Base-by-base conservation (phyloP, 2,888 invertebrate species). In the Caenorhabditis sp. region DNA sequence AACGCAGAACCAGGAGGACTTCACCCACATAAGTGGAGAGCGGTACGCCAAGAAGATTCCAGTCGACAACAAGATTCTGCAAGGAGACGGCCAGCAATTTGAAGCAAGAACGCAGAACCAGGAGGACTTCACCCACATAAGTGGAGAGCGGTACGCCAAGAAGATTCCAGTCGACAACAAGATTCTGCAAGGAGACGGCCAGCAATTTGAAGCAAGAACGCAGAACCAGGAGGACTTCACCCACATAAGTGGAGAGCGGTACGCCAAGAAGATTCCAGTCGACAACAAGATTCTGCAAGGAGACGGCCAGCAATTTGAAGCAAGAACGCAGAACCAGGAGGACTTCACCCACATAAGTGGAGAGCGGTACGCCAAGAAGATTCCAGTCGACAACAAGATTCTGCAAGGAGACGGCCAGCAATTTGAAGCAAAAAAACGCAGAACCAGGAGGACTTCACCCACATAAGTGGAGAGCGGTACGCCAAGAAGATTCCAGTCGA, bases 181-280 rank as follows among this genome's bases (percentile, higher is more conserved):
- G 17, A 43, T 43, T 17, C 20, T 43, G 15, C 43, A 43, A 43
- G 9, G 30, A 5, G 30, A 39, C 15, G 46, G 46, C 15, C 55
- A 59, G 45, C 45, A 63, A 27, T 52, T 63, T 22, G 45, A 53
- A 22, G 45, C 56, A 0, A 66, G n/a, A 22, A 66, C 66, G 6
- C 55, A 56, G 56, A 66, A 48, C 13, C 66, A 66, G 17, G 56
- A 66, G 22, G 66, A 66, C 56, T 66, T 66, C 56, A 66, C 66
- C 3, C 20, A 43, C 35, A 17, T 59, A 20, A 43, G 41, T 35
- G 72, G 76, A 39, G 63, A 71, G 27, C 52, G 76, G 2, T 63
- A 63, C 27, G 71, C 72, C 27, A 71, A 48, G 52, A 55, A 53
- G 45, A 22, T 55, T 2, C 76, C 76, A n/a, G 55, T 32, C 20